Evolutionary conservation across 2,113 vertebrate genomes (phyloP), one percentile per base, ranked within the genome.

Genomic region (Dryoscopus gambensis): DNA sequence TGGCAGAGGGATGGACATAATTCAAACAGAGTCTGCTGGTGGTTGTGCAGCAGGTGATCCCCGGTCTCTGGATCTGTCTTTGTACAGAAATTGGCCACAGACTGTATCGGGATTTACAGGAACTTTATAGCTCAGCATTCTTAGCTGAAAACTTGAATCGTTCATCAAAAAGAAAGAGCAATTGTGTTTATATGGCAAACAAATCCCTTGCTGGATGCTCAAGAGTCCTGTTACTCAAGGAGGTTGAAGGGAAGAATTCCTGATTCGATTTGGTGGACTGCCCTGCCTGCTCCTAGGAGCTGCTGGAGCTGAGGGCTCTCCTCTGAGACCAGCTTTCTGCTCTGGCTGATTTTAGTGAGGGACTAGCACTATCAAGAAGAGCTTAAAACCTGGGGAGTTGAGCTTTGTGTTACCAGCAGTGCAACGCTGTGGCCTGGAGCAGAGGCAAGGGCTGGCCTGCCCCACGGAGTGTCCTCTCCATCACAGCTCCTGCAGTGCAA

Each of bases 131-230:
- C 35, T 56, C 55, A 52, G 56, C 84, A 47, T 79, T 94, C 70
- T 53, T 40, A 71, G 57, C 40, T 79, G 65, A 70, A 67, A 96
- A 69, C 63, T 25, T 63, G 69, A 89, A 56, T 76, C 2, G 0
- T 85, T 95, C 27, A 56, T 75, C 70, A 91, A 52, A 87, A 91
- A 85, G 69, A 89, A 84, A 60, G 44, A 87, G 35, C 47, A 87
- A 71, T 37, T 49, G 35, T 87, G 87, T 94, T 91, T 89, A 60
- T 73, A 42, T 13, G 30, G 78, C 65, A 84, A 82, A 75, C 16
- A 92, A 86, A 92, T 79, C 87, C 77, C 70, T 53, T 63, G 31
- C 3, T 9, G 53, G 53, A 84, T 84, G 73, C 80, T 84, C 77
- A 44, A 63, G 31, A 57, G 1, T 16, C 50, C 37, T 49, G 24